Evolutionary conservation across 2,113 vertebrate species (phyloP), one percentile per base, ranked within the genome.

Genomic region (Nothocercus julius): DNA sequence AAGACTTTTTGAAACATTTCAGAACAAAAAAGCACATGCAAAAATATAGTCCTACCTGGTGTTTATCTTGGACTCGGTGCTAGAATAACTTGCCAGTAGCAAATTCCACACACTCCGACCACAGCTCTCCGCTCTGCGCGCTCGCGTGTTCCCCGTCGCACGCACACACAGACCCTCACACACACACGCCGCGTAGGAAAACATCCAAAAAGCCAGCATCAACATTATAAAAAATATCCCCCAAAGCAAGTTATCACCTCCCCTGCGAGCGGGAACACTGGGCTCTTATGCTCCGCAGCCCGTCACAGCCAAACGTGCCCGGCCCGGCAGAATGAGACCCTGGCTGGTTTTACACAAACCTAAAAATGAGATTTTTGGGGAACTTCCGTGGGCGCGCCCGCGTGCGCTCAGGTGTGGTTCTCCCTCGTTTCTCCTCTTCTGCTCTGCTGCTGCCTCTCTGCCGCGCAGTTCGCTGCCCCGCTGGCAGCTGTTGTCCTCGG

Each of bases 51-150:
- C 81, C 74, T 95, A 95, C 93, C 93, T 96, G 92, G 34, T 97
- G 87, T 96, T 97, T 97, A 90, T 94, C 87, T 97, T 97, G 97
- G 96, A 96, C 80, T 93, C 4, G 5, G 49, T 63, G 44, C 87
- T 96, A 93, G 91, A 97, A 96, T 92, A 96, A 97, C 95, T 96
- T 96, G 97, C 96, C 96, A 96, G 96, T 97, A 97, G 96, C 96
- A 97, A 96, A 96, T 97, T 97, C 96, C 91, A 96, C 87, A 96
- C 91, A 85, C 85, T 95, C 90, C 92, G 94, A 92, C 95, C 94
- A 95, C 89, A 94, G 95, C 95, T 93, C 36, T 36, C 36, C 92
- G 89, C 75, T 69, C 75, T 93, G 63, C 42, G 76, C 74, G 36
- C 61, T 96, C 2, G 66, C 6, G 36, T 96, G 95, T 96, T 96